phyloP scores from a whole-genome alignment of 2,797 vertebrate species.

The Poeciliopsis presidionis region DNA sequence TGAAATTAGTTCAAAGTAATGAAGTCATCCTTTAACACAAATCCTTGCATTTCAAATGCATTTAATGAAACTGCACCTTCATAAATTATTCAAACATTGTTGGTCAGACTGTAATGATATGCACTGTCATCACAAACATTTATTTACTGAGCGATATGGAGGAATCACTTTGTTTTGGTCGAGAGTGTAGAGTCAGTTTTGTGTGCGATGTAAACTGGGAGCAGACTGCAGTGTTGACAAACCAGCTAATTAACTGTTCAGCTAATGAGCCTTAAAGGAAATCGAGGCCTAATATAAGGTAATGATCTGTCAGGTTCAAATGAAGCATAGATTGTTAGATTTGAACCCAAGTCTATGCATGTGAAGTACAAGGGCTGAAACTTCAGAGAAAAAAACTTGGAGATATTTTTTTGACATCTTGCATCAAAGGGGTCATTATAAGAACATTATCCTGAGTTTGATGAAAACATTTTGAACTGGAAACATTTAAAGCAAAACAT shows the following conservation, averaged over 20 bases:
- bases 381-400: not conserved
- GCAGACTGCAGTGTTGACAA: slow-evolving; percentile 37
- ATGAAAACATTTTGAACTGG: not conserved
- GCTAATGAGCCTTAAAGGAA: slow-evolving; percentile 37
- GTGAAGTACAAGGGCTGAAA: not conserved
- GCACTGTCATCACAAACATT: slow-evolving; percentile 28
- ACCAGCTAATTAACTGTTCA: slow-evolving; percentile 58
- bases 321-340: not conserved
- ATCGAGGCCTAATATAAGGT: slow-evolving; percentile 10
- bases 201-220: slow-evolving; percentile 17
- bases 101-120: slow-evolving; percentile 35
- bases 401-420: not conserved
- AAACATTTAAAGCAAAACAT: not conserved
- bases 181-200: slow-evolving; percentile 2
- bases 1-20: not conserved
- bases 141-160: not conserved
- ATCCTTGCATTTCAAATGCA: not conserved
- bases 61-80: not conserved
- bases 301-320: slow-evolving; percentile 9
- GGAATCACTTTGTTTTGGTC: slow-evolving; percentile 1
- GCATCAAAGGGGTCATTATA: not conserved
- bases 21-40: not conserved
- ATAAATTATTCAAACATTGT: slow-evolving; percentile 6
- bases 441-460: not conserved
- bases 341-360: not conserved